Evolutionary conservation across 2,888 invertebrate genomes (phyloP).

Genomic region (Troglohyphantes excavatus): DNA sequence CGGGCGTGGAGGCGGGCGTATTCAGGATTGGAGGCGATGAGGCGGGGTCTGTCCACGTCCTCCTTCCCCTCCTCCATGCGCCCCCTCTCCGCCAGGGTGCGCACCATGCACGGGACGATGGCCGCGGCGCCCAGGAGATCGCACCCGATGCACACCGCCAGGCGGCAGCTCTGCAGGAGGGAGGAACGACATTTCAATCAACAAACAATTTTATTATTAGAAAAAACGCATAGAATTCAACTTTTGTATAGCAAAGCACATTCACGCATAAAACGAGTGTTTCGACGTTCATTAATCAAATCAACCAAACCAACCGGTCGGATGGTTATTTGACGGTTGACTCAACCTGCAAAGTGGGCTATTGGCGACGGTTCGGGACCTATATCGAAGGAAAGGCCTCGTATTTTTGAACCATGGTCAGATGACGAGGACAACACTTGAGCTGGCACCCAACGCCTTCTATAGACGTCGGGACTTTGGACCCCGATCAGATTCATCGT

Average conservation of each 20-base stretch:
- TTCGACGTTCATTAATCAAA: neutral
- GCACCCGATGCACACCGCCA: conserved; percentile 87
- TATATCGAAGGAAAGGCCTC: no score
- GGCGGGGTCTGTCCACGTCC: conserved; percentile 86
- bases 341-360: no score
- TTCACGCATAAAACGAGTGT: neutral
- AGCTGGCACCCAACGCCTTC: no score
- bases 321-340: no score
- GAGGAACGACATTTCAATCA: neutral
- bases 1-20: conserved; percentile 89
- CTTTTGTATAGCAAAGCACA: neutral
- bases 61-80: conserved; percentile 85
- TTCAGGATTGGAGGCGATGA: conserved; percentile 89
- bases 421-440: no score
- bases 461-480: no score
- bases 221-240: neutral
- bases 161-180: conserved; percentile 86
- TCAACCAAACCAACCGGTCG: neutral
- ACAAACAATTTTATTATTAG: neutral
- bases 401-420: no score
- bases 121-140: conserved; percentile 90
- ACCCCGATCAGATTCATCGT: no score
- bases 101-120: conserved; percentile 89
- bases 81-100: conserved; percentile 89
- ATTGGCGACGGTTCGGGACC: no score